These are phyloP conservation scores for Dendroctonus valens DNA, from an alignment of 1,140 invertebrate species.

Conservation along the genomic window DNA sequence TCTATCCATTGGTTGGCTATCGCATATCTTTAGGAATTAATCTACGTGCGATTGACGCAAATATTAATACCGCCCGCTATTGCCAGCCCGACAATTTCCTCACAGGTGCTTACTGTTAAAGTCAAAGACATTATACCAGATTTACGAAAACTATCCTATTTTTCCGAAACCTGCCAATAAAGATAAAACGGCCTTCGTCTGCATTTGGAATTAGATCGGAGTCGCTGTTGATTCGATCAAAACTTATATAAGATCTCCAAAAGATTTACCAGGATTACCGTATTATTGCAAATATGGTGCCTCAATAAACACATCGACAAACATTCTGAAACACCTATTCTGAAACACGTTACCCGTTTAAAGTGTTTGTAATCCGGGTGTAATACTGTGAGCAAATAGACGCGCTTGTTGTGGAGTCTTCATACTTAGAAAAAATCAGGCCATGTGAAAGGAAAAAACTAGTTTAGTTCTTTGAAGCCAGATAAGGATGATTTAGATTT, in stretches of 20 bases:
- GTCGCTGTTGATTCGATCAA: conserved; percentile 18
- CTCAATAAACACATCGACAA: conserved; percentile 21
- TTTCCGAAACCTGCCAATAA: conserved; percentile 11
- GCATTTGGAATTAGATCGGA: conserved; percentile 27
- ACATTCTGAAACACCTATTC: conserved; percentile 16
- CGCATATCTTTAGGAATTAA: no score
- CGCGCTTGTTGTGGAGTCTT: background rate
- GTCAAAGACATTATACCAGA: no score
- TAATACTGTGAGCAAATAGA: conserved; percentile 24
- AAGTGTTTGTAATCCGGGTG: conserved; percentile 14
- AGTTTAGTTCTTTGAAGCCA: background rate
- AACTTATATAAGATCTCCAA: conserved; percentile 27
- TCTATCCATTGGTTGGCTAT: no score
- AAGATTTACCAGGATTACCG: conserved; percentile 27
- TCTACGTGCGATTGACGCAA: no score
- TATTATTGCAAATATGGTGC: conserved; percentile 34
- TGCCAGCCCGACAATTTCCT: no score
- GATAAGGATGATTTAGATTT: no score
- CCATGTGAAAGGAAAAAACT: conserved; percentile 22
- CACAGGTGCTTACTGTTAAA: no score
- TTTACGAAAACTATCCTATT: background rate
- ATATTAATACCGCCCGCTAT: no score
- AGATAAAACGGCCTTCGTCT: conserved; percentile 25
- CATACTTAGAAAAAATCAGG: conserved; percentile 2
- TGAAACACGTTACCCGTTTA: conserved; percentile 18